Percentiles rank a stretch among this genome's conserved stretches.
phyloP scores from a whole-genome alignment of 2,797 vertebrate genomes.

The Xenopus petersii region DNA sequence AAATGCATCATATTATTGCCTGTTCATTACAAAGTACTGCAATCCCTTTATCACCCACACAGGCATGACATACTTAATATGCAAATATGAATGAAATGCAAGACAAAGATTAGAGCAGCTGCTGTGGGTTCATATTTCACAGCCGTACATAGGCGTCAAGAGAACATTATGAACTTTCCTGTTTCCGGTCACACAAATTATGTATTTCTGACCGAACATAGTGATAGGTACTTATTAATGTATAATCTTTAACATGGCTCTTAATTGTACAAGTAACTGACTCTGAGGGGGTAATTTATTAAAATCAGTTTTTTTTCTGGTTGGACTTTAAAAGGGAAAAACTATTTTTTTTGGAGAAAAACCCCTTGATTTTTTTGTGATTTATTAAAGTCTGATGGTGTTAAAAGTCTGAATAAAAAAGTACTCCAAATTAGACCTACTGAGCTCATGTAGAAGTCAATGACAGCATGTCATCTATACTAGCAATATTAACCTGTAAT shows the following conservation, averaged over 20 bases:
- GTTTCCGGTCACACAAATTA: slow-evolving; percentile 9
- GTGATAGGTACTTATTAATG: background rate
- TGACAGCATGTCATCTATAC: too few species aligned
- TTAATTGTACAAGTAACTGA: too few species aligned
- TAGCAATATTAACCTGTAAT: too few species aligned
- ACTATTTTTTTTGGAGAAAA: too few species aligned
- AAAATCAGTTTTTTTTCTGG: too few species aligned
- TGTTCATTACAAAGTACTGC: slow-evolving; percentile 4
- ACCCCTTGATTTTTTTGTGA: too few species aligned
- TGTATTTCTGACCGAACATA: slow-evolving; percentile 11
- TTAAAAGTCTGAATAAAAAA: too few species aligned
- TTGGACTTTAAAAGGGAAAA: too few species aligned
- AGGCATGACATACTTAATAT: slow-evolving; percentile 34
- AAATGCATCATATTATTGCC: slow-evolving; percentile 2
- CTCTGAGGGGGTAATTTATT: too few species aligned
- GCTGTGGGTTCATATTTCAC: slow-evolving; percentile 24
- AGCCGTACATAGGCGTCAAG: slow-evolving; percentile 15
- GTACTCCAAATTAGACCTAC: too few species aligned
- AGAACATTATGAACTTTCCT: slow-evolving; percentile 33
- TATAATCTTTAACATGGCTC: background rate
- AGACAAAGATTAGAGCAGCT: slow-evolving; percentile 33
- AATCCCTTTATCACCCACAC: slow-evolving; percentile 13
- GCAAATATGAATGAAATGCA: slow-evolving; percentile 20
- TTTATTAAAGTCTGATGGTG: too few species aligned
- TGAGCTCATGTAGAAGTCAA: too few species aligned